Evolutionary conservation across 2,888 invertebrate species (phyloP).

Genomic region (Callinectes sapidus): DNA sequence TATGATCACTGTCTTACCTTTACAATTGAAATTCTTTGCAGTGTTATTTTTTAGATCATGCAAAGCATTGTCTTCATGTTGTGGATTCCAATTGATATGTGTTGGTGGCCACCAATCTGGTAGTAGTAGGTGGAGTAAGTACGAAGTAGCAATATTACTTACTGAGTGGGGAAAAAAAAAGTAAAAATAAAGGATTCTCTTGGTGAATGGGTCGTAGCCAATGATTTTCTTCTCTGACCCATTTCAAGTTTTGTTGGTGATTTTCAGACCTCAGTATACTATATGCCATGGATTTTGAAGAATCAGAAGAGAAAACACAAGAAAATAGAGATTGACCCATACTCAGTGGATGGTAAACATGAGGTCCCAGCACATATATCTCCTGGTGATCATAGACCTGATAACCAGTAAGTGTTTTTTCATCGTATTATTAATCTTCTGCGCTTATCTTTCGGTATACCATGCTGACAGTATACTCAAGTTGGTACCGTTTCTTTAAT

Average conservation of each 20-base stretch:
- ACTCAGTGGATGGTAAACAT: conserved; percentile 75
- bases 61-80: neutral
- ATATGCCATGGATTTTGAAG: conserved; percentile 82
- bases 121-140: neutral
- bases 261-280: conserved; percentile 79
- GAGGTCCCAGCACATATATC: neutral
- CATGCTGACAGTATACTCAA: neutral
- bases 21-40: neutral
- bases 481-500: neutral
- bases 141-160: neutral
- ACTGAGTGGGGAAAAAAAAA: neutral
- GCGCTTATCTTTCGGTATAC: too few species aligned
- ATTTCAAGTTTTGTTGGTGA: neutral
- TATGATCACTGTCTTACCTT: neutral
- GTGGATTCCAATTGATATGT: neutral
- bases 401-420: conserved; percentile 54
- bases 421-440: neutral
- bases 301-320: conserved; percentile 84
- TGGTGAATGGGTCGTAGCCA: neutral
- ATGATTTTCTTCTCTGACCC: neutral
- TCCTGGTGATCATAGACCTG: conserved; percentile 61
- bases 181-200: too few species aligned
- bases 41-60: neutral
- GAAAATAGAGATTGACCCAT: conserved; percentile 81
- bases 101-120: neutral